Evolutionary conservation across 2,113 vertebrate species (phyloP).

Genomic region (Zosterops lateralis): DNA sequence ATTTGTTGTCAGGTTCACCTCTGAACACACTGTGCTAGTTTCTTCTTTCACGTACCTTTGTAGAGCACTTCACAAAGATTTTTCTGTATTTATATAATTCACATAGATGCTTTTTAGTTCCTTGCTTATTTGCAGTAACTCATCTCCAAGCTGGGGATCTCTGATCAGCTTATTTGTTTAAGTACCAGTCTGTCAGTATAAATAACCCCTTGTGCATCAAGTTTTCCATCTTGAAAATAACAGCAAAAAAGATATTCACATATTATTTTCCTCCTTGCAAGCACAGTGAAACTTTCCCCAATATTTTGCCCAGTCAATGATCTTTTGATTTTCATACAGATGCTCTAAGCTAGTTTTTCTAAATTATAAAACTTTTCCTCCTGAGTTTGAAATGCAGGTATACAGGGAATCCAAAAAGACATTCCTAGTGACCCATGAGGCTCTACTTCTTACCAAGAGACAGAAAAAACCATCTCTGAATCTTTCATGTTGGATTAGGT

Average conservation of each 20-base stretch:
- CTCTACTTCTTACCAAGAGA: background rate
- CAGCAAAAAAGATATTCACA: background rate
- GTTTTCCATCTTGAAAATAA: background rate
- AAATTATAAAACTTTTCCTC: background rate
- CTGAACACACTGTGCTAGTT: background rate
- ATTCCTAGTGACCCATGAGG: background rate
- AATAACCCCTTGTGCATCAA: background rate
- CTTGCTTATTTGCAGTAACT: background rate
- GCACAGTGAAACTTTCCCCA: background rate
- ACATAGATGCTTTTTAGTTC: background rate
- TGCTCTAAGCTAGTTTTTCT: background rate
- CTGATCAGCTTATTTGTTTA: conserved; percentile 19
- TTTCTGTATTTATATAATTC: background rate
- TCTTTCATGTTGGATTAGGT: background rate
- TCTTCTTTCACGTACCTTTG: background rate
- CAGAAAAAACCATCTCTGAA: background rate
- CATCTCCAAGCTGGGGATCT: background rate
- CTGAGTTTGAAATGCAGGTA: background rate
- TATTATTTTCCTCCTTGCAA: background rate
- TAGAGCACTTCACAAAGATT: background rate
- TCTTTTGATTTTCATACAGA: background rate
- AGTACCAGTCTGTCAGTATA: background rate
- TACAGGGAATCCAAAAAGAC: background rate
- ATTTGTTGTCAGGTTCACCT: background rate
- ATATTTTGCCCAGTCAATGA: background rate